phyloP scores from a whole-genome alignment of 2,888 invertebrate species.

The Ophraella communa region DNA sequence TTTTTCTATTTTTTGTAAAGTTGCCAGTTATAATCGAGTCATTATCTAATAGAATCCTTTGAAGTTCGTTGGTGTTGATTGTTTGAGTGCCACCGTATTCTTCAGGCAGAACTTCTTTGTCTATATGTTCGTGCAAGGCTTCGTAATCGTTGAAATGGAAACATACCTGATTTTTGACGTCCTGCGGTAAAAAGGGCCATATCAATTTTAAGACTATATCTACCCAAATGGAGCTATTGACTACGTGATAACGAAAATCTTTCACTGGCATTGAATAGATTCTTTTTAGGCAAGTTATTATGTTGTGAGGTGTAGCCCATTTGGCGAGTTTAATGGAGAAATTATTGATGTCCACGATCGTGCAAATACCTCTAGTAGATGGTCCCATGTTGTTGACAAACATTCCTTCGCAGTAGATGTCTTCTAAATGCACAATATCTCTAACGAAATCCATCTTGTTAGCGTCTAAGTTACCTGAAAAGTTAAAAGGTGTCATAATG shows the following conservation, averaged over 20 bases:
- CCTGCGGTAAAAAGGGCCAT: slow-evolving; percentile 53
- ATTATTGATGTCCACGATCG: slow-evolving; percentile 54
- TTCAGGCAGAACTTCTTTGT: slow-evolving; percentile 61
- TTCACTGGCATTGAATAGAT: slow-evolving; percentile 50
- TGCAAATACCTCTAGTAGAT: slow-evolving; percentile 52
- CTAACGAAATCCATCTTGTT: slow-evolving; percentile 43
- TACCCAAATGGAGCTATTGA: slow-evolving; percentile 50
- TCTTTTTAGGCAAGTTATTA: slow-evolving; percentile 44
- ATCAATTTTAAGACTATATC: slow-evolving; percentile 50
- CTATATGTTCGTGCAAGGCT: slow-evolving; percentile 62
- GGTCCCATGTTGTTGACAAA: slow-evolving; percentile 48
- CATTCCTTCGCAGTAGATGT: slow-evolving; percentile 55
- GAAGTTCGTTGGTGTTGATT: slow-evolving; percentile 38
- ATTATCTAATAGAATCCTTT: slow-evolving; percentile 43
- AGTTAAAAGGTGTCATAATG: background rate
- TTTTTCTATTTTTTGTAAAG: slow-evolving; percentile 54
- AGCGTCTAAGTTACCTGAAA: slow-evolving; percentile 47
- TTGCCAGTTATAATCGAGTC: slow-evolving; percentile 45
- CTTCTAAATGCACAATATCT: slow-evolving; percentile 54
- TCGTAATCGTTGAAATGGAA: slow-evolving; percentile 64
- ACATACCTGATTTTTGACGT: slow-evolving; percentile 51
- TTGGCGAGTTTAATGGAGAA: slow-evolving; percentile 48
- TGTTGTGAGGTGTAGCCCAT: slow-evolving; percentile 54
- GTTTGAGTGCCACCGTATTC: slow-evolving; percentile 67
- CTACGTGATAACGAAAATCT: slow-evolving; percentile 51